phyloP scores from a whole-genome alignment of 2,113 vertebrate genomes.

The Serinus canaria region DNA sequence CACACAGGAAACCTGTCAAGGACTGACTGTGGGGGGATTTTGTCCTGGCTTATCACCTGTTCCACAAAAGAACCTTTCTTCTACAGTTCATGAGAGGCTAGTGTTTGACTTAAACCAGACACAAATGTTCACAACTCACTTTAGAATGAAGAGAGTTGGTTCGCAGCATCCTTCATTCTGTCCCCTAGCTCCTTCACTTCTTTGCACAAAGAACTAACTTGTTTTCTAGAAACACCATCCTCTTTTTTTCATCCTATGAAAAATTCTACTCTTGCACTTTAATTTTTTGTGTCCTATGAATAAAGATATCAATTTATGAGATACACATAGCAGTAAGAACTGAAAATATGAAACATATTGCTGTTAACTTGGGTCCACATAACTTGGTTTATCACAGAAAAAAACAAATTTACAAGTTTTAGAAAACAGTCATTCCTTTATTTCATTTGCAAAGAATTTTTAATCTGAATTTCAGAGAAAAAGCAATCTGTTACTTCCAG shows the following conservation, averaged over 20 bases:
- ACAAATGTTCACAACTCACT: neutral
- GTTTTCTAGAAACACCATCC: neutral
- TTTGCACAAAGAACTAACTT: neutral
- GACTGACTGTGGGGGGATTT: accelerated
- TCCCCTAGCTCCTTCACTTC: neutral
- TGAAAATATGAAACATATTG: neutral
- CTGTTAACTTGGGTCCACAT: neutral
- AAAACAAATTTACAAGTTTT: neutral
- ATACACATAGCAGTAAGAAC: neutral
- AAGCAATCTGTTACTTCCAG: constrained; percentile 4
- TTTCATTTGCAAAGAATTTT: constrained; percentile 22
- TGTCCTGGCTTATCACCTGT: neutral
- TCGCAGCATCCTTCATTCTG: neutral
- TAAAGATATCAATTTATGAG: neutral
- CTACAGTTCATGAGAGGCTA: neutral
- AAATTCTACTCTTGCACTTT: neutral
- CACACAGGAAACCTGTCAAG: neutral
- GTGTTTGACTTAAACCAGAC: neutral
- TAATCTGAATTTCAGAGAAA: neutral
- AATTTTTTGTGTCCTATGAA: neutral
- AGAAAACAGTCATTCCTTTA: neutral
- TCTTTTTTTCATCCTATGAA: neutral
- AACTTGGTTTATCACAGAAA: neutral
- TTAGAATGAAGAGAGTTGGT: neutral
- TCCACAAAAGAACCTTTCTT: neutral